Base-by-base conservation (phyloP, 2,113 vertebrate genomes). In the Pyrgilauda ruficollis region DNA sequence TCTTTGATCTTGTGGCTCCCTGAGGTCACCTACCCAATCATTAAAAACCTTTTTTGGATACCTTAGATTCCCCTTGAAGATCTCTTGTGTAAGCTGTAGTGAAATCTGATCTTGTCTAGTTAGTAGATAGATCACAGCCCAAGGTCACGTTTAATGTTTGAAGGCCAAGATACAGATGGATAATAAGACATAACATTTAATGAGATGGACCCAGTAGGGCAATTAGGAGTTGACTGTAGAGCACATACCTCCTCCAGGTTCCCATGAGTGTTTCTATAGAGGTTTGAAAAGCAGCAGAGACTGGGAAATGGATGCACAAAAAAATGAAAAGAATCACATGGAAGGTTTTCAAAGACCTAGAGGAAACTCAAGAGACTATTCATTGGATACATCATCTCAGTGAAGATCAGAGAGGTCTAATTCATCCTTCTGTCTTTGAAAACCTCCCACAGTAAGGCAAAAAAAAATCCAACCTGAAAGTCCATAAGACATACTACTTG, bases 181-280 rank as follows among this genome's bases (percentile, higher is more conserved):
- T 92, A 92, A 88, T 59, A 80, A 84, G 83, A 87, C 64, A 96
- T 81, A 94, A 89, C 56, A 41, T 80, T 80, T 87, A 92, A 96
- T 90, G 79, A 91, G 67, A 91, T 74, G 67, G 91, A 50, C 47
- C 68, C 79, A 79, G 89, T 37, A 93, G 79, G 59, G 44, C 72
- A 93, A 97, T 96, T 93, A 96, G 52, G 67, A 96, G 27, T 81
- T 84, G 78, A 88, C 79, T 83, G 47, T 23, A 86, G 47, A 90
- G 79, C 27, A 77, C 27, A 5, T 80, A 83, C 66, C 80, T 94
- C 82, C 82, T 92, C 55, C 55, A 90, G 68, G 55, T 93, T 95
- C 87, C 82, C 56, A 69, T 10, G 44, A 69, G 24, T 39, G 13
- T 66, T 95, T 91, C 91, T 67, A 44, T 3, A 83, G 68, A 77